phyloP scores from a whole-genome alignment of 2,888 invertebrate species.

The Dicranocentrus wangi region DNA sequence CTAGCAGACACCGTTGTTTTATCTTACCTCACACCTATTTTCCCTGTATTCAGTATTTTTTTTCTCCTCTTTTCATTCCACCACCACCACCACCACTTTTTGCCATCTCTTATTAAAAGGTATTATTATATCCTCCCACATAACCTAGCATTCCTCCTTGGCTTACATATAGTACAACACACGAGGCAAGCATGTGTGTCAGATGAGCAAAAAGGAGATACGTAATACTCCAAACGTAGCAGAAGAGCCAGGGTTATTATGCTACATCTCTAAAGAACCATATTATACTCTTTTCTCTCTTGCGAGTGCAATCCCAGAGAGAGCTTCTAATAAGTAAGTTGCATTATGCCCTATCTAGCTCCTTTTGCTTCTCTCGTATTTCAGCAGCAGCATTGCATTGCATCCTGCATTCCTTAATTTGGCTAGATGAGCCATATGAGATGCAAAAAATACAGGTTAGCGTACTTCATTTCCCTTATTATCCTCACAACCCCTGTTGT shows the following conservation, averaged over 20 bases:
- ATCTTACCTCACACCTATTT: slow-evolving; percentile 54
- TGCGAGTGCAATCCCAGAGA: not conserved
- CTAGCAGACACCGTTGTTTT: slow-evolving; percentile 55
- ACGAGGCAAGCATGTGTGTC: slow-evolving; percentile 37
- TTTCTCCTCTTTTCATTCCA: slow-evolving; percentile 31
- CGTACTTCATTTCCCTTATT: slow-evolving; percentile 1
- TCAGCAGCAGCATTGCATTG: too few species aligned
- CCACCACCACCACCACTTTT: not conserved
- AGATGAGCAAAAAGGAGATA: slow-evolving; percentile 35
- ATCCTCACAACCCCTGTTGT: slow-evolving; percentile 4
- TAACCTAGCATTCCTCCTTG: slow-evolving; percentile 11
- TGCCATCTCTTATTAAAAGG: slow-evolving; percentile 18
- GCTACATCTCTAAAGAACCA: slow-evolving; percentile 13
- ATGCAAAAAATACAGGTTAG: slow-evolving; percentile 47
- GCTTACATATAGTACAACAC: slow-evolving; percentile 15
- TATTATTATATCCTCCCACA: slow-evolving; percentile 19
- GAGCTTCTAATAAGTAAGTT: too few species aligned
- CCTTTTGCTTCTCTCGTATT: not conserved
- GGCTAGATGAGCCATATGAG: slow-evolving; percentile 18
- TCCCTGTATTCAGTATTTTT: not conserved
- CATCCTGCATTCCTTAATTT: slow-evolving; percentile 11
- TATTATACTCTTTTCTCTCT: not conserved
- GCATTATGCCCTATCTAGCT: not conserved
- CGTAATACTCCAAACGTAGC: not conserved
- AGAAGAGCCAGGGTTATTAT: slow-evolving; percentile 26